Evolutionary conservation across 2,797 vertebrate genomes (phyloP), one percentile per base, ranked within the genome.

Genomic region (Danio jaintianensis): DNA sequence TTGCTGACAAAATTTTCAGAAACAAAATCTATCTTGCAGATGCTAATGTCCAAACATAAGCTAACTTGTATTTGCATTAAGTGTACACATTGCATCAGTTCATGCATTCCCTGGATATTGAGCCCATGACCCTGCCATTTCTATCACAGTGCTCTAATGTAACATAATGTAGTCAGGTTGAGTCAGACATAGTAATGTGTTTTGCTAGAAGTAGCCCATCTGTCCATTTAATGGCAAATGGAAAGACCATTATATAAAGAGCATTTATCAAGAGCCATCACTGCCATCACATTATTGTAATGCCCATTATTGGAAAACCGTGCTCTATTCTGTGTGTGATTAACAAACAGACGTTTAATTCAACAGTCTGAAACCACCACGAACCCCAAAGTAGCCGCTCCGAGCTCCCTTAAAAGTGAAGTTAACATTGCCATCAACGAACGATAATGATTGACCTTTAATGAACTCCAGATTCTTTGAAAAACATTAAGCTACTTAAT

Each of bases 181-280:
- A 38, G 45, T 40, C 43, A 48, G 56, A 74, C 8, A 72, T 69
- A 20, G 52, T 43, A 48, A 62, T 69, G 63, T 47, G 42, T 61
- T 75, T 53, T 75, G 36, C 7, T 71, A 77, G 36, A 71, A 63
- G 45, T 77, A 71, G 20, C 22, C 73, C 10, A 50, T 43, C 16
- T 12, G 47, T 77, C 47, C 59, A 58, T 78, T 70, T 45, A 52
- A 62, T 52, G 36, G 72, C 53, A 61, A 68, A 62, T 52, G 45
- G 29, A 38, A 50, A 72, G 20, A 64, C 20, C n/a, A 43, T 82
- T 77, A 63, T 22, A 52, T 22, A 64, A 71, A 77, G 42, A 40
- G 42, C 70, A 47, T 58, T 73, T 52, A 48, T 50, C 56, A 84
- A 29, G n/a, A 66, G 45, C 42, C 47, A 67, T 72, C 61, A 29